Evolutionary conservation across 2,888 invertebrate species (phyloP).

Genomic region (Apamea epomidion): DNA sequence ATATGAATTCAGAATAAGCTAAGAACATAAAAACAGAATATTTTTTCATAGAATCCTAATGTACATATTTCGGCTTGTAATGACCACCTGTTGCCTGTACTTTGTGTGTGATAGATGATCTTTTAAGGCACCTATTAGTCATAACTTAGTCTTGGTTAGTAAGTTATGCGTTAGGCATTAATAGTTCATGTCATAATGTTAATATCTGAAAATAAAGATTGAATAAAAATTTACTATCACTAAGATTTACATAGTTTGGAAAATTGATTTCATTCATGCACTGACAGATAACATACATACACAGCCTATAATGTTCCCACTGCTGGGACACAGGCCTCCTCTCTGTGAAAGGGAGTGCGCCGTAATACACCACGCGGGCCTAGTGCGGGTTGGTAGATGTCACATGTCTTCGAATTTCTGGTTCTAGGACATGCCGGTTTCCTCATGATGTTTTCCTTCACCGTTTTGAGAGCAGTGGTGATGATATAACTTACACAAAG

Average conservation of each 20-base stretch:
- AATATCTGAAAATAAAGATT: background rate
- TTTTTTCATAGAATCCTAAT: conserved; percentile 15
- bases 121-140: conserved; percentile 39
- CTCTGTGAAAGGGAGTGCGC: no score
- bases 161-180: conserved; percentile 11
- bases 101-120: conserved; percentile 49
- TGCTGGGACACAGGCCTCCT: no score
- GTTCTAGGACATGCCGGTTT: no score
- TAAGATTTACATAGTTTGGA: background rate
- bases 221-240: background rate
- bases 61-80: conserved; percentile 18
- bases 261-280: background rate
- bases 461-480: no score
- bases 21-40: conserved; percentile 8
- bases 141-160: conserved; percentile 2
- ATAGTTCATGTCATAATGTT: conserved; percentile 18
- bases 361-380: no score
- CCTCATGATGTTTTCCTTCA: no score
- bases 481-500: no score
- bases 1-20: conserved; percentile 1
- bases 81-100: conserved; percentile 44
- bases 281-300: background rate
- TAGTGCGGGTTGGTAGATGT: no score
- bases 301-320: no score
- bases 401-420: no score